Evolutionary conservation across 1,140 invertebrate species (phyloP).

Genomic region (Drosophila lini): DNA sequence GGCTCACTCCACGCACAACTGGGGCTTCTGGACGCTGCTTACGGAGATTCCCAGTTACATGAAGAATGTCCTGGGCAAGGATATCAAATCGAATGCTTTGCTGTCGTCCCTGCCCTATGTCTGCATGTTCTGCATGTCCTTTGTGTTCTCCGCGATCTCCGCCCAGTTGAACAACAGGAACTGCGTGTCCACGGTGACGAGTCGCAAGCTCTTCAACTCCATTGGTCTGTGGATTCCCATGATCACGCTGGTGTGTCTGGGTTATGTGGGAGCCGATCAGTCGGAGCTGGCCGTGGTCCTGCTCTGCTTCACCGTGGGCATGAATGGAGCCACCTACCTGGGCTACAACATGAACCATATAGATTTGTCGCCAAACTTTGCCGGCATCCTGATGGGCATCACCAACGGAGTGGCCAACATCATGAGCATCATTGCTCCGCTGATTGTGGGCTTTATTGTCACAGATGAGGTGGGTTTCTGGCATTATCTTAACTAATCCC

Average conservation of each 20-base stretch:
- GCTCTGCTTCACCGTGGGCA: constrained; percentile 89
- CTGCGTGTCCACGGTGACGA: constrained; percentile 85
- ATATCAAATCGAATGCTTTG: constrained; percentile 91
- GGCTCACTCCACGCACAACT: constrained; percentile 94
- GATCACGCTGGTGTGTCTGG: constrained; percentile 86
- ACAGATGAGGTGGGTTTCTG: constrained; percentile 86
- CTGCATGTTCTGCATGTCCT: constrained; percentile 89
- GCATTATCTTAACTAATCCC: neutral
- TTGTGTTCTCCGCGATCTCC: constrained; percentile 87
- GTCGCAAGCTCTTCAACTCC: constrained; percentile 89
- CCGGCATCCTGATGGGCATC: constrained; percentile 89
- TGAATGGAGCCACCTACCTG: constrained; percentile 91
- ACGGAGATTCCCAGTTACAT: constrained; percentile 97
- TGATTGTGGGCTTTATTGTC: constrained; percentile 87
- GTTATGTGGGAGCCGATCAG: constrained; percentile 86
- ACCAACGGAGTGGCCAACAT: constrained; percentile 91
- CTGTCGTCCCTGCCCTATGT: constrained; percentile 93
- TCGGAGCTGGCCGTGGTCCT: constrained; percentile 86
- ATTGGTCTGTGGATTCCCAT: constrained; percentile 88
- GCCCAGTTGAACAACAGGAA: constrained; percentile 86
- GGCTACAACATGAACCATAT: constrained; percentile 90
- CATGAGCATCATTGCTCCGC: constrained; percentile 90
- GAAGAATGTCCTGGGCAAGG: constrained; percentile 91
- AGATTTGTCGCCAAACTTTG: constrained; percentile 91
- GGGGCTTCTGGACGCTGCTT: constrained; percentile 97